These are phyloP conservation scores for Myrmecobius fasciatus DNA, from an alignment of 2,113 vertebrate genomes.

Conservation along the genomic window DNA sequence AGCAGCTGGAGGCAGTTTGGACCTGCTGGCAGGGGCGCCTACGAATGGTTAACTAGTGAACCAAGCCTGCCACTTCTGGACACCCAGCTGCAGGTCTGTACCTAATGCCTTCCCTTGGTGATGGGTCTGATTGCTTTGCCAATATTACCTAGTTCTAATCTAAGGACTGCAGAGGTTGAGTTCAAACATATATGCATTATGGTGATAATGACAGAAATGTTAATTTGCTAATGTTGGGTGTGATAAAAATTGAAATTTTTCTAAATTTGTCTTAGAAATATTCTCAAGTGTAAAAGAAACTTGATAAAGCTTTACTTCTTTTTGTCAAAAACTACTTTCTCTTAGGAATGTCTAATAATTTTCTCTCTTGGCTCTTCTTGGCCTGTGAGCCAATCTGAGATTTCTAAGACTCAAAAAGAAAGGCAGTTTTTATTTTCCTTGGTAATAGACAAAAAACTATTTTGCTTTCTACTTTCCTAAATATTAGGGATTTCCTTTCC, in stretches of 20 bases:
- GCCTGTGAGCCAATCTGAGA: neutral
- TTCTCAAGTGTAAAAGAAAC: slow-evolving; percentile 9
- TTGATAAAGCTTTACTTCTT: neutral
- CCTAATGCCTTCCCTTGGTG: neutral
- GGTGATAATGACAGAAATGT: neutral
- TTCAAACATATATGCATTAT: neutral
- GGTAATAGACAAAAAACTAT: neutral
- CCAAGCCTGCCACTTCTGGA: slow-evolving; percentile 85
- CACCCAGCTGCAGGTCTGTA: slow-evolving; percentile 89
- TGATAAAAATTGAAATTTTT: slow-evolving; percentile 3
- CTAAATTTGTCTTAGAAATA: neutral
- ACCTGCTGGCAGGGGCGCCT: slow-evolving; percentile 88
- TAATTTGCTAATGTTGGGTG: neutral
- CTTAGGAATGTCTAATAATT: neutral
- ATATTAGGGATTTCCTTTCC: neutral
- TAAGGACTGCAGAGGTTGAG: slow-evolving; percentile 16
- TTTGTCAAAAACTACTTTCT: neutral
- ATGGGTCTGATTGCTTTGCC: neutral
- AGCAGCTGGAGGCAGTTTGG: slow-evolving; percentile 93
- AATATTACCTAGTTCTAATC: neutral
- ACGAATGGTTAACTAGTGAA: slow-evolving; percentile 90
- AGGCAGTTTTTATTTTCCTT: neutral
- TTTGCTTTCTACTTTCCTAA: neutral
- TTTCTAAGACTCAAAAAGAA: neutral
- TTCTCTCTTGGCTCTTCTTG: neutral